phyloP scores from a whole-genome alignment of 2,797 vertebrate genomes.

The Neosalanx taihuensis region DNA sequence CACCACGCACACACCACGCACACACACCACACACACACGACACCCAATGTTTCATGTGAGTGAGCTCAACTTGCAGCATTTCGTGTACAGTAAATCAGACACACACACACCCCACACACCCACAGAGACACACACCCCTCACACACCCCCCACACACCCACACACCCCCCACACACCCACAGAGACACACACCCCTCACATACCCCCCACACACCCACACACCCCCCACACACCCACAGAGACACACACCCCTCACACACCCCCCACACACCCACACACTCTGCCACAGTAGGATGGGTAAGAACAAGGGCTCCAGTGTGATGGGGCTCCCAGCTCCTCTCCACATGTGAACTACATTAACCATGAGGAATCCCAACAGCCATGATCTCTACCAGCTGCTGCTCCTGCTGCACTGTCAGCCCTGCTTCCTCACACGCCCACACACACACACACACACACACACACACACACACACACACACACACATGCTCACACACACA shows the following conservation, averaged over 20 bases:
- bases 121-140: too few species aligned
- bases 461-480: too few species aligned
- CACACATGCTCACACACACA: too few species aligned
- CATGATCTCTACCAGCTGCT: too few species aligned
- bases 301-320: conserved; percentile 41
- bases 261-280: conserved; percentile 8
- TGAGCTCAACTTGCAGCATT: not conserved
- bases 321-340: conserved; percentile 24
- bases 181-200: not conserved
- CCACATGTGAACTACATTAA: conserved; percentile 60
- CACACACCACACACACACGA: not conserved
- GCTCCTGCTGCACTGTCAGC: too few species aligned
- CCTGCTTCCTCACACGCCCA: too few species aligned
- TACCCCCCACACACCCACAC: conserved; percentile 7
- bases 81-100: not conserved
- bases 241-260: not conserved
- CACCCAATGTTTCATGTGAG: not conserved
- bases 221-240: conserved; percentile 1
- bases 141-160: conserved; percentile 1
- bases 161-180: not conserved
- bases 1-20: not conserved
- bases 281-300: not conserved
- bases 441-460: too few species aligned
- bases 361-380: conserved; percentile 61
- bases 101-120: not conserved